Base-by-base conservation (phyloP, 1,140 invertebrate genomes). In the Neotoxoptera formosana region DNA sequence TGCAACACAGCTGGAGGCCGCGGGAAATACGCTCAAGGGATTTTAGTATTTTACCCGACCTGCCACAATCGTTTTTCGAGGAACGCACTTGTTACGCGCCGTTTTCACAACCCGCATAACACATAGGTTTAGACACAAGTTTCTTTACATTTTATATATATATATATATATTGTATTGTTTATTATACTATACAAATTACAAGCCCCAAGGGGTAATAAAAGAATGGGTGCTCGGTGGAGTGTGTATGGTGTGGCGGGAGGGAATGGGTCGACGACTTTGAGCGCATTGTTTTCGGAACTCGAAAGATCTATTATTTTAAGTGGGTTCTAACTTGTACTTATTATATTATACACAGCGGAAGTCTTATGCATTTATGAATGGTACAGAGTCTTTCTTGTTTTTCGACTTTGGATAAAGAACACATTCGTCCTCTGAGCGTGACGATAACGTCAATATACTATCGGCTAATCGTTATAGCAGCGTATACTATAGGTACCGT, bases 1-100 rank as follows among this genome's bases (percentile, higher is more conserved):
- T 67, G 30, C 60, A 67, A 30, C 60, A 25, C 60, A 76, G 34
- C 34, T n/a, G 30, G 17, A 48, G 30, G 51, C 2, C 20, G 34
- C 1, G 34, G 88, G 6, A 56, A 90, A 56, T 90, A 14, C 88
- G 88, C 51, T 90, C 88, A n/a, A 56, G 87, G 51, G 88, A 60
- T 90, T 90, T 56, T 41, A 41, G 51, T 51, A 90, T 90, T 90
- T 56, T 41, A 41, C 53, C 17, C 53, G 88, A 90, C 88, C 88
- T 90, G 60, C 88, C 88, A 7, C 88, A 90, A 90, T 30, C 21
- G 36, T 90, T 60, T 56, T 90, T 60, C 36, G 36, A 45, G 7
- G 1, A 30, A 60, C 88, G 21, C 51, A 56, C 88, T 60, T 60
- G 88, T 60, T 60, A 60, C 88, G 36, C 88, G 9, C 48, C 17